Evolutionary conservation across 1,140 invertebrate species (phyloP), one percentile per base, ranked within the genome.

Genomic region (Bombus pyrosoma): DNA sequence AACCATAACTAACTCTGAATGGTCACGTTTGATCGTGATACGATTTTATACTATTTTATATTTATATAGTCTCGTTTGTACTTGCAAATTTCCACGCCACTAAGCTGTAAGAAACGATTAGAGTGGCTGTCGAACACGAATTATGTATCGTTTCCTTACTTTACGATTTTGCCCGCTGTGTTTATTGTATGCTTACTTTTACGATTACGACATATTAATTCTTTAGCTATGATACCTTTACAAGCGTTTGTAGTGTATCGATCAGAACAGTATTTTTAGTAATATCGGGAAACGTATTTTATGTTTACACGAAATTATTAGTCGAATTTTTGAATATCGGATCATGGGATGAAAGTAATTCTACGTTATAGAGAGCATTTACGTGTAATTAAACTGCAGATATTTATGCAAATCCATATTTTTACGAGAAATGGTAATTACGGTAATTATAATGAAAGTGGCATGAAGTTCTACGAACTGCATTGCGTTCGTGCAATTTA

Each of bases 1-100:
- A 73, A 73, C 71, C 43, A 41, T 73, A 47, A n/a, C 28, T n/a
- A n/a, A 73, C 71, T n/a, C n/a, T 22, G 71, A 73, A 43, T 32
- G 41, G 41, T 73, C 37, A 37, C 37, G 39, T 43, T 32, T 8
- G 41, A 73, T 73, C 71, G 71, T 13, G 9, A 39, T 37, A 69
- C 22, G 68, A 28, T 39, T 32, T 22, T 69, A 22, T n/a, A 28
- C 22, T 28, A 28, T 39, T 47, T 47, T 47, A 13, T 72, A 39
- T 72, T 43, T 73, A 32, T 73, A 43, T 32, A 43, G 13, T 73
- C 2, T 32, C 28, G n/a, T n/a, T 32, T 47, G 37, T 43, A 43
- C 18, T 43, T 73, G 71, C 39, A 43, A 47, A 47, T 73, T 32
- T 73, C 4, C n/a, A 10, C 13, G n/a, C 8, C 6, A 25, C 41